Percentiles rank a stretch among this genome's conserved stretches.
phyloP scores from a whole-genome alignment of 2,888 invertebrate genomes.

The Cheilosia urbana region DNA sequence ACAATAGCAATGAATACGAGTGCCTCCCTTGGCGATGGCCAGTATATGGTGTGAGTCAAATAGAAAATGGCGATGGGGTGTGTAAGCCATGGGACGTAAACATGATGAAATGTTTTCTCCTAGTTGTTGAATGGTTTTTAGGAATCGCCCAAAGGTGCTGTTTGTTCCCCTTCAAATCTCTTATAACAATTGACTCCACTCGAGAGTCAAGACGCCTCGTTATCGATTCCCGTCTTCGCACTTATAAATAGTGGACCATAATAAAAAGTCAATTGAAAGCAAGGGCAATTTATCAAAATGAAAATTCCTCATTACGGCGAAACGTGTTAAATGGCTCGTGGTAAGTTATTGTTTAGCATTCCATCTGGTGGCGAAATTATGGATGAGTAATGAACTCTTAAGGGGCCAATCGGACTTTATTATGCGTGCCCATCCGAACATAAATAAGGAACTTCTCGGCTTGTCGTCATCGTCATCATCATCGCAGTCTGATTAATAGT shows the following conservation, averaged over 20 bases:
- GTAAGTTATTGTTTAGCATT: conserved; percentile 24
- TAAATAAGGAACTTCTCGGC: conserved; percentile 15
- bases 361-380: conserved; percentile 2
- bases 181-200: background rate
- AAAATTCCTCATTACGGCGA: background rate
- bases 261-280: conserved; percentile 12
- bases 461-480: conserved; percentile 16
- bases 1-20: conserved; percentile 5
- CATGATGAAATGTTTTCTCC: background rate
- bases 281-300: conserved; percentile 13
- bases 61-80: background rate
- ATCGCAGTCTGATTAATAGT: conserved; percentile 40
- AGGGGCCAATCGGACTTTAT: conserved; percentile 4
- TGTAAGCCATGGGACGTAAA: background rate
- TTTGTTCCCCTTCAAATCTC: background rate
- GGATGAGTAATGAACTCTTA: conserved; percentile 12
- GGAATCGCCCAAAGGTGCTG: background rate
- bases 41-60: conserved; percentile 7
- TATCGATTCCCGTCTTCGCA: background rate
- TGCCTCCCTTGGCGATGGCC: background rate
- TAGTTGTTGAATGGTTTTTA: no score
- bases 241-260: background rate
- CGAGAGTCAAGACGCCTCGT: background rate
- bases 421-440: conserved; percentile 6
- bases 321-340: conserved; percentile 21